phyloP scores from a whole-genome alignment of 2,113 vertebrate species.

The Rousettus leschenaultii region DNA sequence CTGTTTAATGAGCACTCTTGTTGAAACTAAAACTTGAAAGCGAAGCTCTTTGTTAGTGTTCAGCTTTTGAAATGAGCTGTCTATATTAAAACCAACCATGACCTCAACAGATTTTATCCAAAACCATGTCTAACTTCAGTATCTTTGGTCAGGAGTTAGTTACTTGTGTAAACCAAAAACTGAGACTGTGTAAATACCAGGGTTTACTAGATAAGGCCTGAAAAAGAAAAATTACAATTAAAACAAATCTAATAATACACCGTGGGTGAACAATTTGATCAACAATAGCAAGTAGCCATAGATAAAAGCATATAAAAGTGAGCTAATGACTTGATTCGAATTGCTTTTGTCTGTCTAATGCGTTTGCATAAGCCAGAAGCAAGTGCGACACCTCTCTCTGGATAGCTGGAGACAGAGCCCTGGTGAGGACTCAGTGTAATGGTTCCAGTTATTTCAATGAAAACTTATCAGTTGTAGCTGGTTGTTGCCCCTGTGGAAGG shows the following conservation, averaged over 20 bases:
- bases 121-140: background rate
- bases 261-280: constrained; percentile 49
- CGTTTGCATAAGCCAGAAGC: background rate
- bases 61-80: constrained; percentile 5
- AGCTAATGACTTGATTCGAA: constrained; percentile 28
- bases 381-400: constrained; percentile 40
- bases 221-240: constrained; percentile 13
- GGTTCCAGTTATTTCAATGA: constrained; percentile 69
- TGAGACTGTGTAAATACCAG: constrained; percentile 32
- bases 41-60: constrained; percentile 7
- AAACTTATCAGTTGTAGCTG: constrained; percentile 70
- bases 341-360: constrained; percentile 49
- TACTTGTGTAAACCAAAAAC: constrained; percentile 62
- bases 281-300: constrained; percentile 37
- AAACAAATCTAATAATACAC: constrained; percentile 35
- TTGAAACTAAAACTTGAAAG: constrained; percentile 34
- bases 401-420: constrained; percentile 50
- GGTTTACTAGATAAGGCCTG: constrained; percentile 32
- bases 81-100: constrained; percentile 15
- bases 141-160: constrained; percentile 61
- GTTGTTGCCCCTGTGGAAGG: constrained; percentile 49
- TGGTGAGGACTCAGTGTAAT: constrained; percentile 29
- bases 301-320: constrained; percentile 56
- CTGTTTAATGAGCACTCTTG: background rate
- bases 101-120: constrained; percentile 30